Evolutionary conservation across 2,113 vertebrate genomes (phyloP), one percentile per base, ranked within the genome.

Genomic region (Monarcha castaneiventris): DNA sequence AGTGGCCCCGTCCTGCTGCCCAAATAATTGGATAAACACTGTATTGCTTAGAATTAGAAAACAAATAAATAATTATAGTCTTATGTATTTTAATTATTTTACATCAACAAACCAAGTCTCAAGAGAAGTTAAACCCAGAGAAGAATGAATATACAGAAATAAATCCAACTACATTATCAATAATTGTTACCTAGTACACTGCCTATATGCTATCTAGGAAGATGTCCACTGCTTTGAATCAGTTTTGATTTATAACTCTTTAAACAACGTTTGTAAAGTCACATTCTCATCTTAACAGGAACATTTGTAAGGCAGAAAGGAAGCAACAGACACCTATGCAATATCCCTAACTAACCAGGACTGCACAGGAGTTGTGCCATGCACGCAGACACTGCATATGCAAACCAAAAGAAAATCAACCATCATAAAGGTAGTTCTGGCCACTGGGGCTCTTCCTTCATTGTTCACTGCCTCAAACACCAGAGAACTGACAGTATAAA

Each of bases 11-110:
- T 66, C 99, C 99, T 16, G 99, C 99, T 17, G 99, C 99, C 99
- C 99, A 99, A 93, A 99, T 99, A 93, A 99, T 98, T 67, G 99
- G 99, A 96, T 99, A 99, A 87, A 99, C 99, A 48, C 99, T 99
- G 96, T 99, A 99, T 99, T 99, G 98, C 98, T 98, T 97, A 96
- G 89, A 93, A 89, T 56, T 91, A 61, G 32, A 89, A 49, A 83
- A 63, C 1, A 81, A 68, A n/a, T 3, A 81, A n/a, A 52, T 16
- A 43, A 41, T 75, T 21, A 72, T 23, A 93, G 48, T 22, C 22
- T 35, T 43, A 37, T 13, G 46, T 16, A 77, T 56, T 86, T 87
- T 55, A 19, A 69, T 67, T 81, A 49, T 37, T 81, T 75, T 37
- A 27, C 33, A 56, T 33, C 7, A 78, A 41, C 37, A 61, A 84